These are phyloP conservation scores for Paraplagusia blochii DNA, from an alignment of 2,113 vertebrate genomes.

Conservation along the genomic window DNA sequence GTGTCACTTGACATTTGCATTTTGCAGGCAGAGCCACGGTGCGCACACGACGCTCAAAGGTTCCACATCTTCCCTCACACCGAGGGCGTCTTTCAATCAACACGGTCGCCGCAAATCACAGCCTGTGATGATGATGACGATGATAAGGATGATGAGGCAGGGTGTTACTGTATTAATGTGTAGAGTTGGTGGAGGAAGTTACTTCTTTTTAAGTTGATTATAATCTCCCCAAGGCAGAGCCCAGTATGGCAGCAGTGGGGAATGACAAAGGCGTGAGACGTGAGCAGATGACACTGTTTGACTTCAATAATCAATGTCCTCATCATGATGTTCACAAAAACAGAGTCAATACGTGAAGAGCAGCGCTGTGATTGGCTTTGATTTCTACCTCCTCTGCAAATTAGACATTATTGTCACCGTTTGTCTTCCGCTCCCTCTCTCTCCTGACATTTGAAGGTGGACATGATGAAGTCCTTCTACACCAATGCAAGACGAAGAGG, in stretches of 20 bases:
- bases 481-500: constrained; percentile 5
- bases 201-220: neutral
- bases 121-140: constrained; percentile 12
- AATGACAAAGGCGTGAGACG: constrained; percentile 63
- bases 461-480: constrained; percentile 24
- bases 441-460: constrained; percentile 60
- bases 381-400: constrained; percentile 75
- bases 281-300: constrained; percentile 64
- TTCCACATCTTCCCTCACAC: constrained; percentile 51
- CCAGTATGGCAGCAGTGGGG: constrained; percentile 16
- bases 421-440: constrained; percentile 26
- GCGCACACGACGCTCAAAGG: constrained; percentile 32
- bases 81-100: constrained; percentile 56
- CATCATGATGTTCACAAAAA: constrained; percentile 79
- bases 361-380: constrained; percentile 79
- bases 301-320: constrained; percentile 77
- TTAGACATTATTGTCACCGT: constrained; percentile 71
- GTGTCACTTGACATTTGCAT: constrained; percentile 80
- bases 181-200: neutral
- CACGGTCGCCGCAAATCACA: constrained; percentile 22
- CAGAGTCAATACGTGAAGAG: constrained; percentile 73
- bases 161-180: neutral
- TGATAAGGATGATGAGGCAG: neutral
- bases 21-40: constrained; percentile 43
- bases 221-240: constrained; percentile 6